A percentile compares a stretch with the other conserved stretches of the same genome.
phyloP scores from a whole-genome alignment of 2,797 vertebrate species.

The Gambusia yucatana region DNA sequence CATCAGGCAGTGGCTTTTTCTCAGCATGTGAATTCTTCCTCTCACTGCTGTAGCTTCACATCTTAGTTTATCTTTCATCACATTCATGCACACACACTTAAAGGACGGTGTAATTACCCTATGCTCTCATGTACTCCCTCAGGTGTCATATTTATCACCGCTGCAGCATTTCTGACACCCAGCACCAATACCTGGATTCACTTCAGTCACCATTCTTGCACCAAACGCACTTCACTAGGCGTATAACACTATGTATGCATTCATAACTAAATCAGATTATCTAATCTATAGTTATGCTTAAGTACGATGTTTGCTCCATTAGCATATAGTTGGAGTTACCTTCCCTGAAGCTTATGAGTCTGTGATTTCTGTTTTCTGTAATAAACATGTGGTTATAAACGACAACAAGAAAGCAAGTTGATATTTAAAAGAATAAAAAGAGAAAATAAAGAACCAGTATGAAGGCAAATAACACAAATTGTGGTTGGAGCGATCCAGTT shows the following conservation, averaged over 20 bases:
- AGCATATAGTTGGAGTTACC: conserved; percentile 22
- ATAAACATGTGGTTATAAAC: conserved; percentile 42
- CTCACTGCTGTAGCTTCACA: conserved; percentile 50
- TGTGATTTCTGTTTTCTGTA: conserved; percentile 62
- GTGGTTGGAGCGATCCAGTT: conserved; percentile 23
- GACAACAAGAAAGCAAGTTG: not conserved
- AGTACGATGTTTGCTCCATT: conserved; percentile 29
- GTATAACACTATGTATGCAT: conserved; percentile 26
- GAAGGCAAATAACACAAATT: conserved; percentile 48
- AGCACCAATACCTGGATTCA: conserved; percentile 81
- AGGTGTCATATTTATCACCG: conserved; percentile 86
- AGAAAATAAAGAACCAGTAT: conserved; percentile 27
- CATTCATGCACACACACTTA: conserved; percentile 25
- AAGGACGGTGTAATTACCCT: conserved; percentile 78
- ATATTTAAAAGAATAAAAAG: conserved; percentile 27
- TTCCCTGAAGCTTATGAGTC: conserved; percentile 57
- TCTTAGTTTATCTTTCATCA: conserved; percentile 57
- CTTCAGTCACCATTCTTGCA: conserved; percentile 80
- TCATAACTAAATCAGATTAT: conserved; percentile 20
- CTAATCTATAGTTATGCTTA: conserved; percentile 24
- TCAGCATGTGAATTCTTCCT: conserved; percentile 62
- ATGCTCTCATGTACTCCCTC: conserved; percentile 78
- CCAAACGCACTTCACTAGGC: conserved; percentile 67
- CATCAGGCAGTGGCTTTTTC: conserved; percentile 64
- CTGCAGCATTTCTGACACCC: conserved; percentile 79